Conservation (phyloP, 2,888 invertebrate species). For the Catocala sponsa region DNA sequence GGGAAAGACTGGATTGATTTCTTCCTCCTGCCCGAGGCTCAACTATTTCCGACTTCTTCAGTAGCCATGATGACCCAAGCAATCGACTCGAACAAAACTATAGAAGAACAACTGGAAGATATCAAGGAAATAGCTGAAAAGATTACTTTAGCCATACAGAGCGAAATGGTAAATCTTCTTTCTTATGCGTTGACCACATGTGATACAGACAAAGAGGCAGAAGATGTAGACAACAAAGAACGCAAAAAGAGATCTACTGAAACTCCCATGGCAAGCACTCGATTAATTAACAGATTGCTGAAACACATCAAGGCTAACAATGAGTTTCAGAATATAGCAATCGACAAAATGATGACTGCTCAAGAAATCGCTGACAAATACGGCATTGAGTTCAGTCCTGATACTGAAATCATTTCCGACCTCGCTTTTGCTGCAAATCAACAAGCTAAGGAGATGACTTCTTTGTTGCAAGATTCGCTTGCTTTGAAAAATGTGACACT, state of each 20-base stretch:
- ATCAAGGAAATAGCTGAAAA: conserved; percentile 75
- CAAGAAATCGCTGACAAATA: conserved; percentile 84
- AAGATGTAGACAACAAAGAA: conserved; percentile 53
- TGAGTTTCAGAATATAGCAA: conserved; percentile 82
- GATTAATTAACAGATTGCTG: conserved; percentile 73
- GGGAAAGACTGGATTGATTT: conserved; percentile 72
- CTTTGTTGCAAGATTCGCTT: conserved; percentile 68
- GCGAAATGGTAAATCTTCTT: conserved; percentile 74
- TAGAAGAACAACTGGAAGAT: conserved; percentile 77
- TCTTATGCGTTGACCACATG: conserved; percentile 62
- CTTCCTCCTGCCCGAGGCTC: conserved; percentile 57
- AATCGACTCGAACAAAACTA: conserved; percentile 66
- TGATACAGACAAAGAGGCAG: conserved; percentile 59
- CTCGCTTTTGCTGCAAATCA: conserved; percentile 75
- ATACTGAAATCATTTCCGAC: conserved; percentile 76
- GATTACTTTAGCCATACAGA: conserved; percentile 70
- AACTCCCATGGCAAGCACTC: conserved; percentile 76
- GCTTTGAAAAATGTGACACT: conserved; percentile 60
- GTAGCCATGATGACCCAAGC: conserved; percentile 73
- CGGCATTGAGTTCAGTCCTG: conserved; percentile 77
- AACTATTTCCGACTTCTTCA: conserved; percentile 66
- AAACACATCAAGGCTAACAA: conserved; percentile 81
- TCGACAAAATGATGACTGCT: conserved; percentile 84
- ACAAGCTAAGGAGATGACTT: conserved; percentile 74
- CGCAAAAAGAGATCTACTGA: conserved; percentile 74